phyloP scores from a whole-genome alignment of 1,140 invertebrate species.

The Sitobion miscanthi region DNA sequence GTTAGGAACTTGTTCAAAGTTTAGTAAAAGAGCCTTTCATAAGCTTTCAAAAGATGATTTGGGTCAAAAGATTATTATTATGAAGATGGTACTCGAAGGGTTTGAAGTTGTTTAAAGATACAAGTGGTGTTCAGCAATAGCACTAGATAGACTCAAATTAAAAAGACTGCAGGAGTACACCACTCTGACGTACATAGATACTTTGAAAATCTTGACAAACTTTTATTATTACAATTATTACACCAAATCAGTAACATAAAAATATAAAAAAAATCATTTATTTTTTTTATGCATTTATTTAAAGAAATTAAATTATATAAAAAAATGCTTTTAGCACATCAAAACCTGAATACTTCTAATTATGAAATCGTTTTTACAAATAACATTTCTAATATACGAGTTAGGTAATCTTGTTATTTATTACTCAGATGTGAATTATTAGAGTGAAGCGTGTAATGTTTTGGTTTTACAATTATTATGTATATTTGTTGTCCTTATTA shows the following conservation, averaged over 20 bases:
- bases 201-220: slow-evolving; percentile 12
- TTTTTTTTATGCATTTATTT: background rate
- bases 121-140: background rate
- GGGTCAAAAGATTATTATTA: slow-evolving; percentile 41
- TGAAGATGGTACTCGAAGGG: slow-evolving; percentile 5
- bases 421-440: background rate
- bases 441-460: background rate
- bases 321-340: background rate
- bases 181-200: background rate
- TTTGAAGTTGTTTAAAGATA: slow-evolving; percentile 32
- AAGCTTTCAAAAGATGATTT: background rate
- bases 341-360: background rate
- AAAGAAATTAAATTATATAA: background rate
- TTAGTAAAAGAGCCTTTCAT: slow-evolving; percentile 3
- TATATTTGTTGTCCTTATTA: too few relatives aligned
- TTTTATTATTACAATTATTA: background rate
- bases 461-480: too few relatives aligned
- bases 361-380: background rate
- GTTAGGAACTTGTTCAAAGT: background rate
- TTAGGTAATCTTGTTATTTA: background rate
- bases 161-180: background rate
- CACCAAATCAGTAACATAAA: background rate
- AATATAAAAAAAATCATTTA: too few relatives aligned
- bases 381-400: background rate
- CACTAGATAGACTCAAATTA: background rate